Conservation (phyloP, 2,113 vertebrate species). For the Lamprotornis superbus region DNA sequence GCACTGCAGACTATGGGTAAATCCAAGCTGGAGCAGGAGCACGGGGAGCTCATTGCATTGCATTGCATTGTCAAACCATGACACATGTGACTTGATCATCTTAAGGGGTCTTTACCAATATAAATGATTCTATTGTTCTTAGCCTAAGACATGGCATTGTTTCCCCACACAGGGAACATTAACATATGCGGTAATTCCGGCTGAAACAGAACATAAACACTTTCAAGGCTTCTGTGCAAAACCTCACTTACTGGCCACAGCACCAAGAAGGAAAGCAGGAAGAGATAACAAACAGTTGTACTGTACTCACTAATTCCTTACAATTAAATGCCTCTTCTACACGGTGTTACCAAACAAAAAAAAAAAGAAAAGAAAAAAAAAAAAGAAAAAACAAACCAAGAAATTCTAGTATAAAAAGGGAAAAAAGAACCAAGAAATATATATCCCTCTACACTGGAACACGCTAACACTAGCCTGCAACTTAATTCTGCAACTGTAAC, state of each 20-base stretch:
- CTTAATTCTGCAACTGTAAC: background rate
- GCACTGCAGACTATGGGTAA: background rate
- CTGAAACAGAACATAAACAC: background rate
- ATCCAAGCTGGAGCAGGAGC: background rate
- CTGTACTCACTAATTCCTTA: background rate
- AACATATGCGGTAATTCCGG: background rate
- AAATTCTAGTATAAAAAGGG: background rate
- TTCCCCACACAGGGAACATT: background rate
- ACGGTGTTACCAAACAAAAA: background rate
- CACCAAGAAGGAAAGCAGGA: background rate
- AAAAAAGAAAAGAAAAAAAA: background rate
- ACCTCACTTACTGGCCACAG: background rate
- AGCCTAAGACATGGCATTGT: background rate
- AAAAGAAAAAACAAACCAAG: background rate
- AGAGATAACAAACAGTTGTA: background rate
- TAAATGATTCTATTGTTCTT: background rate
- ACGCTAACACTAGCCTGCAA: background rate
- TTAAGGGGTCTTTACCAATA: background rate
- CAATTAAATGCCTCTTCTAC: background rate
- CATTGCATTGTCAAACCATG: background rate
- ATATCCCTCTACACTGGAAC: background rate
- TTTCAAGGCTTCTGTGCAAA: background rate
- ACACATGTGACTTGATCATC: rapidly evolving
- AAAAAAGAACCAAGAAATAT: background rate
- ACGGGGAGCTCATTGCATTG: rapidly evolving